Base-by-base conservation (phyloP, 2,888 invertebrate species). In the Scaptomyza tumidula region DNA sequence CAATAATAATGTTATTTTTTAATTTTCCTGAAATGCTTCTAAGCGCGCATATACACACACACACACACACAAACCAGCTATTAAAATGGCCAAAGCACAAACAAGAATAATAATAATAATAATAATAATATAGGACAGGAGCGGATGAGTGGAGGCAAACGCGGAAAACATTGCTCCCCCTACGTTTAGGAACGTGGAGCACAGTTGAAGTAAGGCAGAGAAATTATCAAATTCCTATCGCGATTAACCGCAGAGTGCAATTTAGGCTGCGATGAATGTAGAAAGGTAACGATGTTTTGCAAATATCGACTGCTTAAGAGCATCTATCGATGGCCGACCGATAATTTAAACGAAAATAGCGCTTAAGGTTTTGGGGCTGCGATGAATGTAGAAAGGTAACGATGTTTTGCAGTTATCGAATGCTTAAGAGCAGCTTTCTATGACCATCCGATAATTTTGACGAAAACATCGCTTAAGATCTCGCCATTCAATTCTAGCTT, bases 11-110 rank as follows among this genome's bases (percentile, higher is more conserved):
- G 76, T 85, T 85, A 61, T 87, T 89, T 85, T 85, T 89, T 85
- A 81, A 85, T 85, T 85, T 85, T 59, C 80, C 70, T 89, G 89
- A 84, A 86, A 89, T 79, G 79, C 52, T 68, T 45, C 49, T 19
- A 56, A 41, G 41, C 31, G 9, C 31, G 6, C 31, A 55, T n/a
- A n/a, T n/a, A n/a, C 60, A 55, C 48, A 58, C 43, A 53, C 50
- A 48, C 56, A 53, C 59, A 58, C 52, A 55, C 35, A 50, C 45
- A 48, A 9, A 31, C n/a, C 14, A 19, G 35, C 55, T 49, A 60
- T 66, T 45, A 72, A 63, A 63, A 61, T 60, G 65, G 31, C 55
- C 57, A 54, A 52, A 46, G 46, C 55, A 53, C 62, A 72, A 70
- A 59, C 65, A 78, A 69, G 44, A 57, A 69, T 44, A 46, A 82